Base-by-base conservation (phyloP, 2,888 invertebrate species). In the Stratiomys singularior region DNA sequence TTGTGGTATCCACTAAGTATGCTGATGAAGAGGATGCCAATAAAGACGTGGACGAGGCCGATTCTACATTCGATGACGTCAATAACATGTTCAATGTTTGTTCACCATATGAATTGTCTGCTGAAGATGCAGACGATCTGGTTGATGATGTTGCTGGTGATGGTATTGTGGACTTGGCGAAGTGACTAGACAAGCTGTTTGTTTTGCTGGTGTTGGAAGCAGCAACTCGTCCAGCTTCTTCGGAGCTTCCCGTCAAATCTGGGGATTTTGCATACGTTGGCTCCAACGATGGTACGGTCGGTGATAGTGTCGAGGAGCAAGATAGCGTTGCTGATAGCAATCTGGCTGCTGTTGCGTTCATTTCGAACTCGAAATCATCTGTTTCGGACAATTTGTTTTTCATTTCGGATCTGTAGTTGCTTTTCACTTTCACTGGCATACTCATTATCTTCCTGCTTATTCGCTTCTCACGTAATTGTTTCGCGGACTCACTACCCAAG, bases 381-480 rank as follows among this genome's bases (percentile, higher is more conserved):
- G 74, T 4, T 23, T 52, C 56, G 11, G 56, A 21, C 58, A 25
- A 72, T 72, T 72, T 72, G 18, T 58, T 60, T 44, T 23, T 60
- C 30, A 60, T 58, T 44, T 58, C 30, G 21, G 37, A 15, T 23
- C 13, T 37, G 37, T 37, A 58, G 60, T 58, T 58, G 18, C 13
- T 60, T 15, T 74, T 60, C 23, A 74, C 74, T 74, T 74, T 37
- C 37, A 21, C 60, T 7, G 74, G 74, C 74, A 74, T 74, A 28
- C 27, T 74, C 74, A 74, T 74, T 23, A 23, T 58, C 4, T 52
- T 15, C 4, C 52, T 15, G 7, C 52, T 4, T 52, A 13, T 13
- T 9, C n/a, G 15, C n/a, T n/a, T 9, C 15, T 13, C 52, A 18
- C 52, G 52, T n/a, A 52, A 18, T n/a, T 52, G 18, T 5, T 52